Percentiles rank a stretch among this genome's conserved stretches.
phyloP scores from a whole-genome alignment of 2,797 vertebrate species.

The Aulostomus chinensis region DNA sequence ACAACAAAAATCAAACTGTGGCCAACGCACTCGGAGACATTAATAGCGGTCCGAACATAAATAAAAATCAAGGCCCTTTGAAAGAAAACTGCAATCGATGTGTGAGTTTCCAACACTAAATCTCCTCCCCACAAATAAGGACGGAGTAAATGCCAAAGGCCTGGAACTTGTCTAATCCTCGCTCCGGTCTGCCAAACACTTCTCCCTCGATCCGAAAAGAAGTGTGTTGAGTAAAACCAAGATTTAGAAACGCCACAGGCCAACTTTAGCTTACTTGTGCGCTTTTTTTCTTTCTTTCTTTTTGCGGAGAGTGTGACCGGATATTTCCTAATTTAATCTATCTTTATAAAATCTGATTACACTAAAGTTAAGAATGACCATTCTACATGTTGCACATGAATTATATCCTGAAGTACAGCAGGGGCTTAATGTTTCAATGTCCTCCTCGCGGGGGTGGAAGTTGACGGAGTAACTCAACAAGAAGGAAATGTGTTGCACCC shows the following conservation, averaged over 20 bases:
- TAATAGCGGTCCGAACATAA: too few species aligned
- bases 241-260: constrained; percentile 8
- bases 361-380: constrained; percentile 22
- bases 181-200: constrained; percentile 8
- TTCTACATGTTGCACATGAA: constrained; percentile 19
- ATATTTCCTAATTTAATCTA: constrained; percentile 36
- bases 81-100: too few species aligned
- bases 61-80: too few species aligned
- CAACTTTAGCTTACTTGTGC: constrained; percentile 21
- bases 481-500: constrained; percentile 74
- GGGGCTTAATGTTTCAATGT: constrained; percentile 66
- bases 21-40: too few species aligned
- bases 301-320: too few species aligned
- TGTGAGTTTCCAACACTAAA: constrained; percentile 16
- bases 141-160: constrained; percentile 15
- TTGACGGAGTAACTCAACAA: constrained; percentile 44
- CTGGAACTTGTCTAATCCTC: constrained; percentile 24
- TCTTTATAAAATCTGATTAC: constrained; percentile 45
- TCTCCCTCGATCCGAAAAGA: constrained; percentile 12
- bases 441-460: constrained; percentile 45
- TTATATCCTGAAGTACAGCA: constrained; percentile 48
- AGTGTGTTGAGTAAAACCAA: constrained; percentile 18
- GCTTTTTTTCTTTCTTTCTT: too few species aligned
- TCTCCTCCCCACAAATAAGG: constrained; percentile 12
- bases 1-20: too few species aligned